Conservation (phyloP, 2,797 vertebrate species). For the Tarsius wallacei region DNA sequence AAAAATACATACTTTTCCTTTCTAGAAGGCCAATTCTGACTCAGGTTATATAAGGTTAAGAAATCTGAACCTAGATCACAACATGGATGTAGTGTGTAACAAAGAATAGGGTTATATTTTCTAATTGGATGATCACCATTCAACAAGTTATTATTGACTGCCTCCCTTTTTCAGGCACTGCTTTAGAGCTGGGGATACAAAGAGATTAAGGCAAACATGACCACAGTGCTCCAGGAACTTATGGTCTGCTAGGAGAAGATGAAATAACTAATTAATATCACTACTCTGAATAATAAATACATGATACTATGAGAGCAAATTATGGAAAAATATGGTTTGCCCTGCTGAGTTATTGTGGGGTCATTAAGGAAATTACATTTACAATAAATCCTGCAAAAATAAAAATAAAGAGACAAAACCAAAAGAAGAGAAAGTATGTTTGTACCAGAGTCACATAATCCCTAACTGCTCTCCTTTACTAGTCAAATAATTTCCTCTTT, state of each 20-base stretch:
- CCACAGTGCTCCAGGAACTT: background rate
- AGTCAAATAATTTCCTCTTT: background rate
- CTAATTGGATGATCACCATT: background rate
- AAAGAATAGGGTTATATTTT: background rate
- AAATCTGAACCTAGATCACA: background rate
- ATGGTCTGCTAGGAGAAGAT: background rate
- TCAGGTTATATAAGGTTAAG: background rate
- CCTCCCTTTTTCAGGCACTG: background rate
- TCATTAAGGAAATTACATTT: constrained; percentile 2
- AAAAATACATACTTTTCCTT: background rate
- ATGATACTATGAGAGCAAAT: background rate
- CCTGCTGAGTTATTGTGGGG: background rate
- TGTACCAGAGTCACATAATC: background rate
- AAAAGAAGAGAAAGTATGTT: constrained; percentile 13
- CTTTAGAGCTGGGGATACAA: too few species aligned
- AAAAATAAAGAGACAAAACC: background rate
- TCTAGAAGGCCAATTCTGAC: background rate
- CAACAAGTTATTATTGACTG: background rate
- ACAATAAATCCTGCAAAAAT: background rate
- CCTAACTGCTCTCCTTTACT: background rate
- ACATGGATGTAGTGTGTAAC: background rate
- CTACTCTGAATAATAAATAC: constrained; percentile 18
- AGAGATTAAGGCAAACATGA: background rate
- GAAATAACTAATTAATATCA: background rate
- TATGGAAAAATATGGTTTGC: background rate